These are phyloP conservation scores for Diplodus puntazzo DNA, from an alignment of 2,797 vertebrate genomes.

Conservation along the genomic window DNA sequence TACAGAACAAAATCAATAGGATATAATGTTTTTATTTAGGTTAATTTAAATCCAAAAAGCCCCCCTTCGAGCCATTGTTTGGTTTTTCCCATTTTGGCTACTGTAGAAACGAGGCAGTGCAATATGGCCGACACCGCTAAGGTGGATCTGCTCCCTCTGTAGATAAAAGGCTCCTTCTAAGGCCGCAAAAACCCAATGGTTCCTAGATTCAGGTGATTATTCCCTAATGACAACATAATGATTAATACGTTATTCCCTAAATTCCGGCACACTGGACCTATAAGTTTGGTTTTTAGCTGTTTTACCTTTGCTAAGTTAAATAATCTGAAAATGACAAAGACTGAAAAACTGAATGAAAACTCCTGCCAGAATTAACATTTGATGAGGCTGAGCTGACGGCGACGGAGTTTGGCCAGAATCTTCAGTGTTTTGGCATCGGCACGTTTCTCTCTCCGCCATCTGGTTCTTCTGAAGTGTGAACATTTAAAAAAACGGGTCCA, in stretches of 20 bases:
- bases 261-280: too few species aligned
- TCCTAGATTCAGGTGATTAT: too few species aligned
- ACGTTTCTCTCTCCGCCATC: conserved; percentile 48
- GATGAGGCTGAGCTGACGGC: conserved; percentile 43
- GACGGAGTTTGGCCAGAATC: conserved; percentile 36
- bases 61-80: too few species aligned
- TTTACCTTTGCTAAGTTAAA: background rate
- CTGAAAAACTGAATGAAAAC: background rate
- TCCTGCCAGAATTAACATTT: conserved; percentile 54
- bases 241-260: too few species aligned
- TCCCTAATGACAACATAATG: too few species aligned
- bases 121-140: too few species aligned
- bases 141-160: too few species aligned
- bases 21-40: background rate
- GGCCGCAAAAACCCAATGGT: too few species aligned
- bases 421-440: conserved; percentile 34
- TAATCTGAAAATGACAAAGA: background rate
- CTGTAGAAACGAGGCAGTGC: too few species aligned
- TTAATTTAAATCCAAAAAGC: background rate
- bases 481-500: conserved; percentile 26
- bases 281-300: background rate
- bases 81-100: too few species aligned
- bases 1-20: background rate
- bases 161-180: too few species aligned
- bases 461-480: conserved; percentile 57